Evolutionary conservation across 2,888 invertebrate genomes (phyloP).

Genomic region (Tinea pellionella): DNA sequence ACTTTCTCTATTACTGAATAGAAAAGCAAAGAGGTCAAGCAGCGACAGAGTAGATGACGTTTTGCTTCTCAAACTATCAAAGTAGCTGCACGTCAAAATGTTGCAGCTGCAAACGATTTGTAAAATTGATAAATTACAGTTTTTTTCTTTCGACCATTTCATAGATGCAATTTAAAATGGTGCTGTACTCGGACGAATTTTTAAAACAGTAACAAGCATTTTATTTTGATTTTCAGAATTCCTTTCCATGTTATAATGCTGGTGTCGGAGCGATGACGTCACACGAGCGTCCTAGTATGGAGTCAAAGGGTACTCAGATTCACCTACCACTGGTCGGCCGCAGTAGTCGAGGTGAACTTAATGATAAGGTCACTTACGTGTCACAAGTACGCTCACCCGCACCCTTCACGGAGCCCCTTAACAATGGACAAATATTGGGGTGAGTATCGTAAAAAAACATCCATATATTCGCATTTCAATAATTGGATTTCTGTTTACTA

Average conservation of each 20-base stretch:
- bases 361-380: constrained; percentile 53
- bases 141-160: no score
- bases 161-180: no score
- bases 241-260: background rate
- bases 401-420: constrained; percentile 67
- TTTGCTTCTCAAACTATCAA: no score
- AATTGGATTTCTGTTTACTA: background rate
- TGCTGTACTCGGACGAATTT: no score
- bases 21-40: no score
- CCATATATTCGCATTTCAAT: background rate
- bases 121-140: no score
- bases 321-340: constrained; percentile 59
- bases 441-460: constrained; percentile 33
- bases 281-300: constrained; percentile 32
- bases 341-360: constrained; percentile 54
- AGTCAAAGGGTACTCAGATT: constrained; percentile 67
- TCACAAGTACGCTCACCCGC: constrained; percentile 47
- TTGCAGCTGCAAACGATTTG: no score
- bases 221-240: background rate
- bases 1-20: no score
- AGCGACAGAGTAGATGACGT: no score
- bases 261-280: background rate
- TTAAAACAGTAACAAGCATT: no score
- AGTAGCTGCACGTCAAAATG: no score
- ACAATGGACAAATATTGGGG: constrained; percentile 73